Evolutionary conservation across 2,113 vertebrate genomes (phyloP), one percentile per base, ranked within the genome.

Genomic region (Pomatorhinus ruficollis): DNA sequence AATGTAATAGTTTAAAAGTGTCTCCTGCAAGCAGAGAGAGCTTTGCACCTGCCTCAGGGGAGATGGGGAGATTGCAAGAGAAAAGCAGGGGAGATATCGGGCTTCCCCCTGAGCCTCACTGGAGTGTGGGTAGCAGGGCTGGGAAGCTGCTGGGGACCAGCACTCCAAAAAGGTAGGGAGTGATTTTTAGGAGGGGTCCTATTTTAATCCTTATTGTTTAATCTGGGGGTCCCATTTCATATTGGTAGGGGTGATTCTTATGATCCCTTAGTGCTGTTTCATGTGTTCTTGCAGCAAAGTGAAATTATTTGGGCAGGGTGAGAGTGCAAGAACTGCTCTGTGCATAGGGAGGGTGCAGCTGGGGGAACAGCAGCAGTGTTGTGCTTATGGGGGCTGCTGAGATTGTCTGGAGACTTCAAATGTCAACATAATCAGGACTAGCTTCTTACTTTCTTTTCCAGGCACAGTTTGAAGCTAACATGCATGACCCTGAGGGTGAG

Each of bases 41-140:
- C 30, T 69, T 80, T 74, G n/a, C 59, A 54, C 18, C 45, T 80
- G 79, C 75, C 37, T 25, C 24, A 8, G 63, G 49, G 83, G 23
- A 50, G 52, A 49, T 27, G 8, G 13, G 15, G 33, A 70, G 47
- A 66, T 33, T n/a, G 45, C 37, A 52, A 39, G 40, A 49, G 66
- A 15, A n/a, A 21, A 75, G 47, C 23, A 28, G 76, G 9, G 33
- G 15, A 47, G 75, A n/a, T 37, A 15, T 1, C 13, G 28, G 40
- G 25, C 61, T 30, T 47, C 25, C 24, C 24, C 27, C 23, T 30
- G 52, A 59, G 53, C 57, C 33, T 61, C 0, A 0, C 19, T 31
- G 39, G 23, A 28, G 8, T 6, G 6, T 9, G 6, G 54, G 59
- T 71, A 56, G 47, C 57, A 52, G 61, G 60, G n/a, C 49, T 21